These are phyloP conservation scores for Cyphomyrus discorhynchus DNA, from an alignment of 2,113 vertebrate species.

Conservation along the genomic window DNA sequence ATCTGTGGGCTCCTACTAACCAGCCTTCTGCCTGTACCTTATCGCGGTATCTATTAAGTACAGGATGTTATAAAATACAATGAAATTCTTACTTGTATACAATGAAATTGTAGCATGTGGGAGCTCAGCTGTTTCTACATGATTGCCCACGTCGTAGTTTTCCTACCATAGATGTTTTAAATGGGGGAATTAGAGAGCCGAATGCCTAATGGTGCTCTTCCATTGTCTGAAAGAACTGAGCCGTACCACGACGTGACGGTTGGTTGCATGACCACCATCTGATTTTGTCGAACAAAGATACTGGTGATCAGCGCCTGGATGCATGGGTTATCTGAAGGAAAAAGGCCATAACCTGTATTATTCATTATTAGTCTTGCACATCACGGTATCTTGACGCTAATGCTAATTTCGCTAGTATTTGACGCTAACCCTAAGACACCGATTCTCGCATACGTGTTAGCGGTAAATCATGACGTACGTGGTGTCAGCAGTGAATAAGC, in stretches of 20 bases:
- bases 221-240: background rate
- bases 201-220: background rate
- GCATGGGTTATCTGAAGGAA: background rate
- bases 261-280: background rate
- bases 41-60: too few relatives aligned
- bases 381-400: background rate
- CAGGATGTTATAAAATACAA: too few relatives aligned
- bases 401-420: background rate
- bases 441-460: background rate
- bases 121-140: background rate
- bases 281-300: background rate
- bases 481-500: background rate
- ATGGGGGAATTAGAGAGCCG: background rate
- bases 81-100: background rate
- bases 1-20: too few relatives aligned
- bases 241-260: background rate
- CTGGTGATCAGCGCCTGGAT: background rate
- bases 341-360: background rate
- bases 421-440: background rate
- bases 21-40: too few relatives aligned
- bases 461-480: background rate
- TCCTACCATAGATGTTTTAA: background rate
- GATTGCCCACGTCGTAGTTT: background rate
- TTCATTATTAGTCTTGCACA: background rate
- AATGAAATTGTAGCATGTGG: conserved; percentile 81